phyloP scores from a whole-genome alignment of 2,113 vertebrate genomes.

The Parus major region DNA sequence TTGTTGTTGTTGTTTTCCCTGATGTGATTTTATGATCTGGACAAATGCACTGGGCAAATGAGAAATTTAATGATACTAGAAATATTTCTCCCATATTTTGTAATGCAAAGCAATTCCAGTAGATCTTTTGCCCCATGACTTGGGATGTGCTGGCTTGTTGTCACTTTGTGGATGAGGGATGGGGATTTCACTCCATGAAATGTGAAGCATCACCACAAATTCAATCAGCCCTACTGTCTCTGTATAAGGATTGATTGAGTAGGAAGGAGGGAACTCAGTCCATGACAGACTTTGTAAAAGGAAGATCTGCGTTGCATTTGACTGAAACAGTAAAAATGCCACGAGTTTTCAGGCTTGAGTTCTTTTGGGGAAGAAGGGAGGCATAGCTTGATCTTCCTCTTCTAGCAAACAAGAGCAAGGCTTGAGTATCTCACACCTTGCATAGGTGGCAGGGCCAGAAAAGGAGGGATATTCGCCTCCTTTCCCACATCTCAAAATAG shows the following conservation, averaged over 20 bases:
- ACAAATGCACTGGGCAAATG: constrained; percentile 31
- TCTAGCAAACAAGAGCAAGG: background rate
- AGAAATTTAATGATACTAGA: constrained; percentile 53
- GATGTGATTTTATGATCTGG: background rate
- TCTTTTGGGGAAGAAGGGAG: background rate
- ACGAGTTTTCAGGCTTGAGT: background rate
- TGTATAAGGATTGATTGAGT: background rate
- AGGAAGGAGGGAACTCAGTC: background rate
- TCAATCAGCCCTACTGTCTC: background rate
- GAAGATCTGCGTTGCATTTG: background rate
- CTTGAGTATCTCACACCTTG: background rate
- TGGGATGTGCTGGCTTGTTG: background rate
- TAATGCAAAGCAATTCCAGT: constrained; percentile 3
- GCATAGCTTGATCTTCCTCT: background rate
- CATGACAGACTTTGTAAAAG: background rate
- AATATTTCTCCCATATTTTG: constrained; percentile 2
- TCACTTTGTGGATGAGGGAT: background rate
- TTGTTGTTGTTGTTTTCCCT: background rate
- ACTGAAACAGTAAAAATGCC: background rate
- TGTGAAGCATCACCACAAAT: background rate
- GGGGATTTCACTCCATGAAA: background rate
- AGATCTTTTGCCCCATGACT: background rate
- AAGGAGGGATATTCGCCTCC: background rate
- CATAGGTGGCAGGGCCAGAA: background rate
- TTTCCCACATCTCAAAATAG: background rate